Evolutionary conservation across 2,113 vertebrate genomes (phyloP).

Genomic region (Stigmatopora argus): DNA sequence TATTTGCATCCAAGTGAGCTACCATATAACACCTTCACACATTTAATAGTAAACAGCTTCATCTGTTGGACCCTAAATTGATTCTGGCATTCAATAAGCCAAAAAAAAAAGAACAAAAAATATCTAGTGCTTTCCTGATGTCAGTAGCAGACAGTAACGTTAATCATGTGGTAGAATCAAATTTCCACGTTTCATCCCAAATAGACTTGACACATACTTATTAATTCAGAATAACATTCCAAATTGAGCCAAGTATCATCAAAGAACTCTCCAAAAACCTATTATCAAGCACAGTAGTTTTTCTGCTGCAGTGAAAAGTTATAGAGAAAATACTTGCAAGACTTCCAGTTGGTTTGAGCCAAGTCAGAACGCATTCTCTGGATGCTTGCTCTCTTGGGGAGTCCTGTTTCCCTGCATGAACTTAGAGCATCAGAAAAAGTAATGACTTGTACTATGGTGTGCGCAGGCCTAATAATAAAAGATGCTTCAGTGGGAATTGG

Average conservation of each 20-base stretch:
- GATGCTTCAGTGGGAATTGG: constrained; percentile 74
- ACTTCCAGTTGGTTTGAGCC: constrained; percentile 63
- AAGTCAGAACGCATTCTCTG: constrained; percentile 66
- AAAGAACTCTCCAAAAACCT: background rate
- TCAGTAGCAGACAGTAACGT: constrained; percentile 28
- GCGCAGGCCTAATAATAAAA: constrained; percentile 75
- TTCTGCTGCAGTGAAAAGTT: constrained; percentile 47
- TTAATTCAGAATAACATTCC: constrained; percentile 33
- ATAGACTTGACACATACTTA: constrained; percentile 20
- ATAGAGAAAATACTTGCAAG: constrained; percentile 65
- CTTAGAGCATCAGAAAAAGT: constrained; percentile 73
- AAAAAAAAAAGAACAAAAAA: constrained; percentile 11
- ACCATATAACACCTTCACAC: constrained; percentile 17
- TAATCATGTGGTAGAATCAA: constrained; percentile 42
- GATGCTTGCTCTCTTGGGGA: constrained; percentile 62
- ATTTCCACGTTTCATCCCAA: constrained; percentile 28
- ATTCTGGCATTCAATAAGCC: constrained; percentile 47
- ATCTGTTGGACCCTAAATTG: constrained; percentile 41
- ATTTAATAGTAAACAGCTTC: constrained; percentile 48
- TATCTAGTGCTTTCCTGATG: constrained; percentile 18
- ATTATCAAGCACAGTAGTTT: background rate
- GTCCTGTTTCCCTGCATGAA: constrained; percentile 70
- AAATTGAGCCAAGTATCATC: constrained; percentile 30
- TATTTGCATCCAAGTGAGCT: constrained; percentile 37
- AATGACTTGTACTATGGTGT: constrained; percentile 72